Evolutionary conservation across 1,140 invertebrate genomes (phyloP), one percentile per base, ranked within the genome.

Genomic region (Drosophila oshimai): DNA sequence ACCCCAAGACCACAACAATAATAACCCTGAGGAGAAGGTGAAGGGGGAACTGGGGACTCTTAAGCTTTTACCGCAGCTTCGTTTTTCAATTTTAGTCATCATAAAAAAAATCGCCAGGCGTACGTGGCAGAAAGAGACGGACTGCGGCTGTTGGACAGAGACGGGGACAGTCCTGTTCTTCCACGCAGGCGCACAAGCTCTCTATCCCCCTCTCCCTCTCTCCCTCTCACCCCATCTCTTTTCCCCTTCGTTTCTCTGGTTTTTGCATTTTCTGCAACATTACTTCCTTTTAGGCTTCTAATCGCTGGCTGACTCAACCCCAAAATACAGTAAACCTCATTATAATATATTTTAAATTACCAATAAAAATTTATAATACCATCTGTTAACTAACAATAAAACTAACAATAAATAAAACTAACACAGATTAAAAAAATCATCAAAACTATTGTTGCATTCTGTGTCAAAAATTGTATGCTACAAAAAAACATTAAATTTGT

Each of bases 231-330:
- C 15, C 13, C 12, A 9, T 47, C 13, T 39, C 29, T 4, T 26
- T 58, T 22, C 50, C 44, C 33, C 20, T 62, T 6, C 15, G 17
- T 6, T 12, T 26, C 26, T 17, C 55, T 12, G 46, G 50, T 45
- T 60, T 81, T 51, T 77, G 76, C 69, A 87, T 83, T 87, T 89
- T 89, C 86, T 89, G 86, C 86, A 86, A 89, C 86, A 89, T 89
- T 89, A 89, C 86, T 89, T 89, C 86, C 86, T 89, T 89, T 89
- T 89, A 89, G 74, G 80, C 86, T 81, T 86, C 80, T 89, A 89
- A 89, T 89, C 70, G 86, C 54, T 77, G 57, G 76, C 81, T 86
- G 76, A 86, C 81, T 87, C 81, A 86, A 77, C 70, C 15, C 7
- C 17, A 34, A 7, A 13, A 0, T 20, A 62, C 58, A 62, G 58